These are phyloP conservation scores for Stegastes partitus DNA, from an alignment of 2,113 vertebrate species.

Conservation along the genomic window DNA sequence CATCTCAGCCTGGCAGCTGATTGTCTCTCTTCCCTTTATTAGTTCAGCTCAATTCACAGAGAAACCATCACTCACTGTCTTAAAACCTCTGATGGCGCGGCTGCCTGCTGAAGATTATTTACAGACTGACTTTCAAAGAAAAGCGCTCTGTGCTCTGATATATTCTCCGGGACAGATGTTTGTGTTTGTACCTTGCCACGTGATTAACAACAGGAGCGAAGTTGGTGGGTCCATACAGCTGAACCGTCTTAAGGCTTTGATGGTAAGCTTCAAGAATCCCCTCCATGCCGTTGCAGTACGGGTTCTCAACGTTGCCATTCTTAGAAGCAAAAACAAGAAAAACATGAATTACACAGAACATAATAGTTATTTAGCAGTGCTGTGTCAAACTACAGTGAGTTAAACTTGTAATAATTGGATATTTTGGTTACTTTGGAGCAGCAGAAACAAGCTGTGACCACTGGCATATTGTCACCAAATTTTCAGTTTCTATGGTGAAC, in stretches of 20 bases:
- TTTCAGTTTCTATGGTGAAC: too few relatives aligned
- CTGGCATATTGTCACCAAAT: too few relatives aligned
- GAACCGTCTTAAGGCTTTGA: slow-evolving; percentile 94
- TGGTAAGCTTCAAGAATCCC: slow-evolving; percentile 96
- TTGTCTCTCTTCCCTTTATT: slow-evolving; percentile 51
- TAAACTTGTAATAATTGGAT: too few relatives aligned
- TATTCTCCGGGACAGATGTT: background rate
- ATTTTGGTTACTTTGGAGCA: too few relatives aligned
- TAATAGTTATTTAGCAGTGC: background rate
- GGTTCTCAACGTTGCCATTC: slow-evolving; percentile 94
- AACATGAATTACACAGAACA: background rate
- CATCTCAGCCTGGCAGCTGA: slow-evolving; percentile 41
- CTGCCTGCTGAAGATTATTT: slow-evolving; percentile 23
- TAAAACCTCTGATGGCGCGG: background rate
- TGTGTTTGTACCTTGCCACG: slow-evolving; percentile 88
- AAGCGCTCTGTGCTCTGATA: background rate
- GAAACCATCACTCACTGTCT: slow-evolving; percentile 49
- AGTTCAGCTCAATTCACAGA: slow-evolving; percentile 43
- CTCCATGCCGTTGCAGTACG: slow-evolving; percentile 93
- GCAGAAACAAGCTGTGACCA: too few relatives aligned
- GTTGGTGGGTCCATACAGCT: slow-evolving; percentile 97
- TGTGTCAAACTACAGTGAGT: too few relatives aligned
- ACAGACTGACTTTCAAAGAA: slow-evolving; percentile 38
- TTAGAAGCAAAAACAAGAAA: slow-evolving; percentile 72
- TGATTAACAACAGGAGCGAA: slow-evolving; percentile 95